These are phyloP conservation scores for Cartodere bifasciata DNA, from an alignment of 2,888 invertebrate species.

Conservation along the genomic window DNA sequence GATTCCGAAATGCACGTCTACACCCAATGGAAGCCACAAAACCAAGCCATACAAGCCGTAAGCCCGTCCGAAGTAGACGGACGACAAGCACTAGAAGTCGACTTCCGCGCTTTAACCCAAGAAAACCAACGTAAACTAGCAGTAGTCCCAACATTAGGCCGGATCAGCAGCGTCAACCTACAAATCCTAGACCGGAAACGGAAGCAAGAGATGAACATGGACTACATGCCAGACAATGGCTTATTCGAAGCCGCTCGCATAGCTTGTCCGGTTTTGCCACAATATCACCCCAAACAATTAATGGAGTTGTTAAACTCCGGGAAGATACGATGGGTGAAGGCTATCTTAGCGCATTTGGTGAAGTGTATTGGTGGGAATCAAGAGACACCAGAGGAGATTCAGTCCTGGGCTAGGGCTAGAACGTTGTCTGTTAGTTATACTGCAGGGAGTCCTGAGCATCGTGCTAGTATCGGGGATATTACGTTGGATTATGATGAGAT, in stretches of 20 bases:
- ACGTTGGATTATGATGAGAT: slow-evolving; percentile 91
- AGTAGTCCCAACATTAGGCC: slow-evolving; percentile 55
- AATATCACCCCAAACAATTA: slow-evolving; percentile 97
- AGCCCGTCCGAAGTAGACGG: slow-evolving; percentile 47
- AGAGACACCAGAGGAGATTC: slow-evolving; percentile 37
- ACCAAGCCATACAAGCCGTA: slow-evolving; percentile 20
- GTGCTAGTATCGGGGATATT: slow-evolving; percentile 75
- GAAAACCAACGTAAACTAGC: slow-evolving; percentile 50
- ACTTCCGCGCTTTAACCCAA: slow-evolving; percentile 51
- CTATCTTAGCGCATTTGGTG: slow-evolving; percentile 92
- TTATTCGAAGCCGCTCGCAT: slow-evolving; percentile 94
- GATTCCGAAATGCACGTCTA: slow-evolving; percentile 99
- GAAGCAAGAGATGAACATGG: slow-evolving; percentile 37
- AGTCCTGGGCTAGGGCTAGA: slow-evolving; percentile 77
- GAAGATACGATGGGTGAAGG: slow-evolving; percentile 95
- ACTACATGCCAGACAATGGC: slow-evolving; percentile 88
- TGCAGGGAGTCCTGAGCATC: slow-evolving; percentile 67
- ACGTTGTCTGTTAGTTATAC: slow-evolving; percentile 81
- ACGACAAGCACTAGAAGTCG: slow-evolving; percentile 58
- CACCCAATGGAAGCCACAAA: slow-evolving; percentile 88
- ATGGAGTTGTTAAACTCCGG: slow-evolving; percentile 98
- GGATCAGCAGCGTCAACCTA: slow-evolving; percentile 74
- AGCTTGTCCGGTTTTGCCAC: slow-evolving; percentile 94
- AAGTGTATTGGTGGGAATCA: slow-evolving; percentile 50
- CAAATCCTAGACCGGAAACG: slow-evolving; percentile 65